phyloP scores from a whole-genome alignment of 2,888 invertebrate species.

The Luperina nickerlii region DNA sequence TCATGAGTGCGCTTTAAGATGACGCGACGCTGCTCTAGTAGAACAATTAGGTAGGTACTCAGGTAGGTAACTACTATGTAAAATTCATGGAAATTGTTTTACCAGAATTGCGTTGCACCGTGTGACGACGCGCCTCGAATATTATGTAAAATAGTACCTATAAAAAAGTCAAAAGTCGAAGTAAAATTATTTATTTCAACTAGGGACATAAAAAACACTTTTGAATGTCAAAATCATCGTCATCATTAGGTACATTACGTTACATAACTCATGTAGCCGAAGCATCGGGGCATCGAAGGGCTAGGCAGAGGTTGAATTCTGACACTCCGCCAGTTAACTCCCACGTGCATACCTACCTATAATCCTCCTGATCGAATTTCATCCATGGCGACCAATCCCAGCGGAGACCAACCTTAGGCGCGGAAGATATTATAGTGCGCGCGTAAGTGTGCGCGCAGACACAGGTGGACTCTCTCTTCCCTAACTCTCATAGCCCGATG shows the following conservation, averaged over 20 bases:
- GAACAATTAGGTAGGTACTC: no score
- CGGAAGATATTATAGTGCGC: neutral
- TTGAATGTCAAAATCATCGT: no score
- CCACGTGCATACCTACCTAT: neutral
- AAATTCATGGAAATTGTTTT: neutral
- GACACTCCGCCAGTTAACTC: neutral
- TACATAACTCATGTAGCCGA: neutral
- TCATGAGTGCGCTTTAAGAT: neutral
- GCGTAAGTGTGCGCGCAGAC: neutral
- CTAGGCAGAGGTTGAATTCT: neutral
- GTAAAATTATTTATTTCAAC: no score
- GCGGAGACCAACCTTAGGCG: neutral
- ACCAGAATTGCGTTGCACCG: neutral
- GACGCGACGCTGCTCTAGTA: neutral
- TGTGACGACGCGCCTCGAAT: neutral
- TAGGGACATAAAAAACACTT: no score
- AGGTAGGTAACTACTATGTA: neutral
- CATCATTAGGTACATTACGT: no score
- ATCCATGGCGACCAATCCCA: neutral
- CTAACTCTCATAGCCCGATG: neutral
- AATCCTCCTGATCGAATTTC: neutral
- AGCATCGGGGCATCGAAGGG: no score
- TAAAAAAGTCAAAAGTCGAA: no score
- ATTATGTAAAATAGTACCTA: no score
- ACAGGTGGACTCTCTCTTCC: neutral